Conservation (phyloP, 1,140 invertebrate genomes). For the Bactericera cockerelli region DNA sequence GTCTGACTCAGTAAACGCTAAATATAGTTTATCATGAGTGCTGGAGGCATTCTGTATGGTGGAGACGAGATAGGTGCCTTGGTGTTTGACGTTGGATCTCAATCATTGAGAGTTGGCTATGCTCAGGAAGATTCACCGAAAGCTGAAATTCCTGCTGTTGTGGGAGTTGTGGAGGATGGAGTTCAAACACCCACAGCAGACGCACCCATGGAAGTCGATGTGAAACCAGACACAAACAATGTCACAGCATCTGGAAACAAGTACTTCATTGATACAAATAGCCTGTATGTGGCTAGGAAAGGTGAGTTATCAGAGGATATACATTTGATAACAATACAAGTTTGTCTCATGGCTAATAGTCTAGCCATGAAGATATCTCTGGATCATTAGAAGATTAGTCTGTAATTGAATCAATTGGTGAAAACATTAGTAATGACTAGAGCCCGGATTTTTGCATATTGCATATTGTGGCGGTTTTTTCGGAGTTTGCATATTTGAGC, state of each 20-base stretch:
- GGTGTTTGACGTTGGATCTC: conserved; percentile 90
- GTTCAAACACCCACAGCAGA: conserved; percentile 29
- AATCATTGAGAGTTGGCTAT: conserved; percentile 71
- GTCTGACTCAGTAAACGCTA: too few species aligned
- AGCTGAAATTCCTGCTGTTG: conserved; percentile 62
- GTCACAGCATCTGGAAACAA: conserved; percentile 37
- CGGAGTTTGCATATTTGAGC: too few species aligned
- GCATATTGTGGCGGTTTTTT: too few species aligned
- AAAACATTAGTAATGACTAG: too few species aligned
- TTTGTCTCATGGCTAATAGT: too few species aligned
- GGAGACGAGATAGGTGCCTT: conserved; percentile 95
- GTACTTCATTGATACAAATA: conserved; percentile 59
- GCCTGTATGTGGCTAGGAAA: conserved; percentile 76
- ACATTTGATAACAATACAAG: too few species aligned
- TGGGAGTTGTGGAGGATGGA: conserved; percentile 48
- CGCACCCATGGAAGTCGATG: conserved; percentile 45
- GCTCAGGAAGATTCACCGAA: conserved; percentile 79
- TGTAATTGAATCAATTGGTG: too few species aligned
- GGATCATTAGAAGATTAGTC: too few species aligned
- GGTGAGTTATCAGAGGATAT: conserved; percentile 20
- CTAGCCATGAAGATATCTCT: too few species aligned
- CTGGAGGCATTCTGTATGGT: conserved; percentile 56
- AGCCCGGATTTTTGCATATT: too few species aligned
- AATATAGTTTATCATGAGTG: conserved; percentile 19
- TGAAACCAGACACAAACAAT: conserved; percentile 31